Evolutionary conservation across 2,797 vertebrate species (phyloP), one percentile per base, ranked within the genome.

Genomic region (Scolopax rusticola): DNA sequence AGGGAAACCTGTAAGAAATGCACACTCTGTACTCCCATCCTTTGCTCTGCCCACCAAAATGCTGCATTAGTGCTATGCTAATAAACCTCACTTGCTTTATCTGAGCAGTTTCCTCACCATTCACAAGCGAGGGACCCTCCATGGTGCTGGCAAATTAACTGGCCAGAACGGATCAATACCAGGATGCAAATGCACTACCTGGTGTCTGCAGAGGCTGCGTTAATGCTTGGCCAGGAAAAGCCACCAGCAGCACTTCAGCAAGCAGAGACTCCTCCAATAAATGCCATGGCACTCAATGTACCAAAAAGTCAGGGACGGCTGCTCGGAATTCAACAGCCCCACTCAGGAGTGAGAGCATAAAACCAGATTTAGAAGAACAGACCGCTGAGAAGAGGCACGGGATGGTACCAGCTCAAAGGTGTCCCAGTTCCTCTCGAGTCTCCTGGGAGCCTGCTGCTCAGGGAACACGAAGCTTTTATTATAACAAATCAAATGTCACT

Each of bases 391-490:
- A 40, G 90, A 53, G 11, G 6, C 6, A 69, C 4, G 2, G 61
- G 61, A 76, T 0, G 10, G 76, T 4, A 74, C 40, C 57, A 65
- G 25, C 89, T 38, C 71, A 91, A 78, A 88, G 85, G 73, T 3
- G 30, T 24, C 79, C 87, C 83, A 70, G 88, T 45, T 94, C 94
- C 74, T 94, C 81, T 21, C 33, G 15, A 13, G 17, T 33, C 88
- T 63, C n/a, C 81, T 48, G 95, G 78, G 81, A 96, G 33, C 10
- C 40, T 70, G 59, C 61, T 71, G 71, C 83, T 65, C 50, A 57
- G 67, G 25, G 87, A 94, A 79, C 28, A 36, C 0, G 3, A 50
- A 82, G 80, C 36, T 93, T 83, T 63, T 19, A 17, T 2, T 20
- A 11, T 9, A 70, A 73, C 64, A 76, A 92, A 87, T 9, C 50